These are phyloP conservation scores for Schlechtendalia chinensis DNA, from an alignment of 1,140 invertebrate genomes.

Conservation along the genomic window DNA sequence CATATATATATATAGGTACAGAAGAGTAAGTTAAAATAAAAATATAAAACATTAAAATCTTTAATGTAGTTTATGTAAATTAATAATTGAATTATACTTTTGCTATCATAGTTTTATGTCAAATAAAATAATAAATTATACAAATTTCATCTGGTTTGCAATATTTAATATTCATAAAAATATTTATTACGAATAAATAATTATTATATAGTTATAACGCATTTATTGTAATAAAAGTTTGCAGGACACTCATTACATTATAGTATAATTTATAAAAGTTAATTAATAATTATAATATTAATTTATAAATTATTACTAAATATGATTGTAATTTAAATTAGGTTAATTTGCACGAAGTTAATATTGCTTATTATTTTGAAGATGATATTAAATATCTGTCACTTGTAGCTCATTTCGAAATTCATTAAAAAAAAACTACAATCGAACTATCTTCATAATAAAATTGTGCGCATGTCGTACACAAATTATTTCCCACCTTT, in stretches of 20 bases:
- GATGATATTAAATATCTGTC: not conserved
- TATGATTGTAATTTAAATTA: not conserved
- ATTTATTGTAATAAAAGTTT: not conserved
- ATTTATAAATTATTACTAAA: not conserved
- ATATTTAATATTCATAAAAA: not conserved
- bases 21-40: too few species aligned
- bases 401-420: not conserved
- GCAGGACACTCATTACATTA: not conserved
- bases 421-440: not conserved
- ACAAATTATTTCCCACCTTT: not conserved
- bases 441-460: not conserved
- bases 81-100: too few species aligned
- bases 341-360: constrained; percentile 9
- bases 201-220: not conserved
- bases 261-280: constrained; percentile 1
- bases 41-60: too few species aligned
- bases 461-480: not conserved
- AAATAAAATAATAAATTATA: not conserved
- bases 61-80: too few species aligned
- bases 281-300: too few species aligned
- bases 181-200: too few species aligned
- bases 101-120: not conserved
- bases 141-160: not conserved
- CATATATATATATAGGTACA: too few species aligned
- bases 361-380: not conserved